Conservation (phyloP, 2,888 invertebrate genomes). For the Lacanobia oleracea region DNA sequence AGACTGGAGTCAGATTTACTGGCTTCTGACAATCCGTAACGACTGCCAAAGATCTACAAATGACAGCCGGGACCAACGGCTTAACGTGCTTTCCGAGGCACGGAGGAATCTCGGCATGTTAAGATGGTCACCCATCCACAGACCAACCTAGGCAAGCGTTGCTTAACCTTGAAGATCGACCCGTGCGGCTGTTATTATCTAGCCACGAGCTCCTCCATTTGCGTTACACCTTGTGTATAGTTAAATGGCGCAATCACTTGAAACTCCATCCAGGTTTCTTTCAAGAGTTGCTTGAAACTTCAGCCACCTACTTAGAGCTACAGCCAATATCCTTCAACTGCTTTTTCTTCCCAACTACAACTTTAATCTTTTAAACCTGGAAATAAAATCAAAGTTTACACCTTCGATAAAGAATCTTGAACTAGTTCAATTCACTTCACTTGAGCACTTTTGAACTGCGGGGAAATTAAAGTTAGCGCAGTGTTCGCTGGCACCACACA, state of each 20-base stretch:
- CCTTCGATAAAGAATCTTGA: conserved; percentile 15
- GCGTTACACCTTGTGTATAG: background rate
- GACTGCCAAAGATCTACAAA: no score
- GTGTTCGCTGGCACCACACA: background rate
- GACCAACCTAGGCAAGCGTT: no score
- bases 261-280: background rate
- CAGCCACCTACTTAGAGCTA: background rate
- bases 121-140: no score
- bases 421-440: conserved; percentile 21
- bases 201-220: no score
- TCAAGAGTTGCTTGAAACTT: background rate
- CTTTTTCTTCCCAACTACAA: background rate
- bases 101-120: no score
- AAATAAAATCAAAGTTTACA: conserved; percentile 40
- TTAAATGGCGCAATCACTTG: background rate
- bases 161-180: no score
- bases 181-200: no score
- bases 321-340: conserved; percentile 22
- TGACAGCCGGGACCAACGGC: no score
- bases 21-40: no score
- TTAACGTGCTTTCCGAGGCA: no score
- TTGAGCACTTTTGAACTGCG: background rate
- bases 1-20: no score
- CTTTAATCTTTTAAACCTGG: conserved; percentile 28
- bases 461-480: conserved; percentile 24